These are phyloP conservation scores for Conistra vaccinii DNA, from an alignment of 2,888 invertebrate species.

Conservation along the genomic window DNA sequence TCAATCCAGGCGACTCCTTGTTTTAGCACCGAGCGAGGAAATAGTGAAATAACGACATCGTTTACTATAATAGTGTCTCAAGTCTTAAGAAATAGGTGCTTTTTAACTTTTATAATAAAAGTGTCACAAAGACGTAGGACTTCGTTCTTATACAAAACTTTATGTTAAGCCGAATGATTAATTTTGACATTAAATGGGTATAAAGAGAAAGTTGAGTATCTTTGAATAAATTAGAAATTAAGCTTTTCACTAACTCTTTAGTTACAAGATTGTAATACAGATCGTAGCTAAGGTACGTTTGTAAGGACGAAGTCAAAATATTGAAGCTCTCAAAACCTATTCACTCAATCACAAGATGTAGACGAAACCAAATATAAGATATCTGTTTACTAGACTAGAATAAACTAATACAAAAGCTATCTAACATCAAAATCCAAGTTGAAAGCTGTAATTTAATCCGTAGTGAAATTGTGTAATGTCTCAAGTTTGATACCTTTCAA, in stretches of 20 bases:
- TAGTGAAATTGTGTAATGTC: constrained; percentile 50
- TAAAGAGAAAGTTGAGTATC: constrained; percentile 10
- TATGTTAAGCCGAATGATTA: constrained; percentile 11
- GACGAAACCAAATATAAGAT: constrained; percentile 6
- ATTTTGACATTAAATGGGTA: constrained; percentile 20
- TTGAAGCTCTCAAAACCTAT: constrained; percentile 1
- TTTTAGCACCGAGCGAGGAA: constrained; percentile 24
- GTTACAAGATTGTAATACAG: constrained; percentile 3
- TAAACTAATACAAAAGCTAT: constrained; percentile 32
- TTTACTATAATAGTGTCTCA: constrained; percentile 29
- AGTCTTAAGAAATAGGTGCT: constrained; percentile 20
- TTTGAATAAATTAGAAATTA: constrained; percentile 18
- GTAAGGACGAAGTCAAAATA: background rate
- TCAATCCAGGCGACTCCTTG: constrained; percentile 24
- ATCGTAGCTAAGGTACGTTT: background rate
- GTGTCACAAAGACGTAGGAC: constrained; percentile 9
- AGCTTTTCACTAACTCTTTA: background rate
- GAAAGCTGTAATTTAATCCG: constrained; percentile 41
- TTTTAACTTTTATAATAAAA: constrained; percentile 42
- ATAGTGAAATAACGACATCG: constrained; percentile 46
- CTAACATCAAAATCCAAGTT: constrained; percentile 36
- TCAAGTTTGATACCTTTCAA: constrained; percentile 54
- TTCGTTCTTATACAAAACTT: constrained; percentile 9
- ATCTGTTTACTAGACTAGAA: constrained; percentile 23
- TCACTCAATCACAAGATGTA: background rate